Evolutionary conservation across 1,140 invertebrate genomes (phyloP).

Genomic region (Liolophura sinensis): DNA sequence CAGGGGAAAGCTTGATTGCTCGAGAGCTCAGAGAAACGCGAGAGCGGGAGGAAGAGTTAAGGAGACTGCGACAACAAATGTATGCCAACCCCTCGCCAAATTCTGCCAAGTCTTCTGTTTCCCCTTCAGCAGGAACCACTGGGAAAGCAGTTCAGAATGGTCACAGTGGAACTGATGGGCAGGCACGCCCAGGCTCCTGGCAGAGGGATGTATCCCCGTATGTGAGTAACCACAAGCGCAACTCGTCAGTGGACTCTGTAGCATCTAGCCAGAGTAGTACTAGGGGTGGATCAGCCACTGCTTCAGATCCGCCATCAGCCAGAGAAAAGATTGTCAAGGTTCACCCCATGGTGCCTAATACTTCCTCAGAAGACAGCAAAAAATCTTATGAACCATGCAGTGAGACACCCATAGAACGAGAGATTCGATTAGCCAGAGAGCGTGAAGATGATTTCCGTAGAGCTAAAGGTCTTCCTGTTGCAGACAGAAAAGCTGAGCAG

Average conservation of each 20-base stretch:
- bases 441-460: slow-evolving; percentile 63
- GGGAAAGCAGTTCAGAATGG: slow-evolving; percentile 1
- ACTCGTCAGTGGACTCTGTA: slow-evolving; percentile 23
- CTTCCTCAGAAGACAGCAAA: not conserved
- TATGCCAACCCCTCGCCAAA: not conserved
- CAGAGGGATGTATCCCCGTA: slow-evolving; percentile 34
- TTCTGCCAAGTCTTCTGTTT: too few species aligned
- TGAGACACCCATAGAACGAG: slow-evolving; percentile 66
- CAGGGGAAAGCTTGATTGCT: slow-evolving; percentile 59
- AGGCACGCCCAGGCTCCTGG: slow-evolving; percentile 11
- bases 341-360: not conserved
- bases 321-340: not conserved
- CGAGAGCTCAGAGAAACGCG: slow-evolving; percentile 59
- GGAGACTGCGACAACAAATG: slow-evolving; percentile 34
- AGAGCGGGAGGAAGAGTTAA: slow-evolving; percentile 61
- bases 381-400: not conserved
- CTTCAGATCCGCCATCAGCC: not conserved
- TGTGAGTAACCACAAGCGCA: slow-evolving; percentile 18
- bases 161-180: not conserved
- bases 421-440: slow-evolving; percentile 63
- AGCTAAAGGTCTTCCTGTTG: slow-evolving; percentile 41
- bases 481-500: too few species aligned
- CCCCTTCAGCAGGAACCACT: too few species aligned
- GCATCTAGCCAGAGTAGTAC: slow-evolving; percentile 28
- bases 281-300: not conserved